Percentiles rank a stretch among this genome's conserved stretches.
Evolutionary conservation across 2,888 invertebrate genomes (phyloP).

Genomic region (Tineola bisselliella): DNA sequence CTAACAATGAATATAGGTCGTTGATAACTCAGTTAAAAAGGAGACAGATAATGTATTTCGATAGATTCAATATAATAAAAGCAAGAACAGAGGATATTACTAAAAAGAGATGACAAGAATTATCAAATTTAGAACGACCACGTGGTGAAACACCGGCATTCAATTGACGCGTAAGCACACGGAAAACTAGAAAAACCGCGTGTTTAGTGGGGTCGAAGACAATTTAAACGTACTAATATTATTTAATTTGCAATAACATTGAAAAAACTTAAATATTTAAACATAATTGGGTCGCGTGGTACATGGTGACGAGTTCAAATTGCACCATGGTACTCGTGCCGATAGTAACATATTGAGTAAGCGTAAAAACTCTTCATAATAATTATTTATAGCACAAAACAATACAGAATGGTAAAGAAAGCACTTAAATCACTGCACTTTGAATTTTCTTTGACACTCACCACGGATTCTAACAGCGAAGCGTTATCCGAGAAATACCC

Average conservation of each 20-base stretch:
- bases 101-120: slow-evolving; percentile 2
- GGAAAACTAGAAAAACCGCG: slow-evolving; percentile 19
- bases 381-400: not conserved
- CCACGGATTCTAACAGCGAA: slow-evolving; percentile 65
- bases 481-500: slow-evolving; percentile 74
- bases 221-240: not conserved
- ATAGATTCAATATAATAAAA: not conserved
- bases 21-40: slow-evolving; percentile 18
- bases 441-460: slow-evolving; percentile 52
- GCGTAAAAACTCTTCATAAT: not conserved
- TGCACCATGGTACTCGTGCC: not conserved
- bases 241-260: not conserved
- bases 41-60: not conserved
- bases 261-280: not conserved
- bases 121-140: slow-evolving; percentile 33
- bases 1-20: slow-evolving; percentile 62
- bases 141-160: slow-evolving; percentile 58
- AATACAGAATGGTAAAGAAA: slow-evolving; percentile 5
- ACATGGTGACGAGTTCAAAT: not conserved
- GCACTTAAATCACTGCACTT: slow-evolving; percentile 46
- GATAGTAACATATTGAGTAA: not conserved
- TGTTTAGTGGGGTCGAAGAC: slow-evolving; percentile 16
- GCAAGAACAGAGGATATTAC: not conserved
- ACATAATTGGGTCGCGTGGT: not conserved
- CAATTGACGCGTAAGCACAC: slow-evolving; percentile 62